Evolutionary conservation across 2,888 invertebrate genomes (phyloP).

Genomic region (Chrysodeixis includens): DNA sequence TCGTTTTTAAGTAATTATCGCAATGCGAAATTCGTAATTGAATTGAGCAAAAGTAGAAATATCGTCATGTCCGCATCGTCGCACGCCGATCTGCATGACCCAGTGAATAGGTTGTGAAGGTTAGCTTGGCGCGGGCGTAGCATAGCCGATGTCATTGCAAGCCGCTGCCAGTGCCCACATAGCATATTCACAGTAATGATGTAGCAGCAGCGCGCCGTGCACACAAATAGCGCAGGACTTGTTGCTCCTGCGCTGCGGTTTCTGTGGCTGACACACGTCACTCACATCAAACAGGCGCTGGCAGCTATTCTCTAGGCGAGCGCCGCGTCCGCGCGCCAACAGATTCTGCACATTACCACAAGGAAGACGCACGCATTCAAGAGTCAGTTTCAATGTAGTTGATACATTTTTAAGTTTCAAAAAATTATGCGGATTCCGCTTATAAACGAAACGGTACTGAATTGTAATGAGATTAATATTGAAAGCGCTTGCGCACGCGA

Average conservation of each 20-base stretch:
- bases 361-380: too few species aligned
- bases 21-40: not conserved
- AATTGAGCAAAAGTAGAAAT: not conserved
- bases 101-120: not conserved
- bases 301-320: not conserved
- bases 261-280: not conserved
- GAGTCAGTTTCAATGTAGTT: too few species aligned
- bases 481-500: constrained; percentile 17
- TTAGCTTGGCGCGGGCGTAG: not conserved
- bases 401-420: too few species aligned
- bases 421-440: not conserved
- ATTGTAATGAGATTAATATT: constrained; percentile 5
- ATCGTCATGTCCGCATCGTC: not conserved
- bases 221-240: constrained; percentile 3
- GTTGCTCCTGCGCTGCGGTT: not conserved
- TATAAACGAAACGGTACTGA: constrained; percentile 5
- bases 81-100: not conserved
- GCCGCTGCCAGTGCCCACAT: not conserved
- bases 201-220: not conserved
- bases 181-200: too few species aligned
- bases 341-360: too few species aligned
- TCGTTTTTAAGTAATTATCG: not conserved
- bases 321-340: not conserved
- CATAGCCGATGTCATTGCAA: not conserved
- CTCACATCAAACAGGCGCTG: not conserved